phyloP scores from a whole-genome alignment of 2,113 vertebrate genomes.

The Hippocampus zosterae region DNA sequence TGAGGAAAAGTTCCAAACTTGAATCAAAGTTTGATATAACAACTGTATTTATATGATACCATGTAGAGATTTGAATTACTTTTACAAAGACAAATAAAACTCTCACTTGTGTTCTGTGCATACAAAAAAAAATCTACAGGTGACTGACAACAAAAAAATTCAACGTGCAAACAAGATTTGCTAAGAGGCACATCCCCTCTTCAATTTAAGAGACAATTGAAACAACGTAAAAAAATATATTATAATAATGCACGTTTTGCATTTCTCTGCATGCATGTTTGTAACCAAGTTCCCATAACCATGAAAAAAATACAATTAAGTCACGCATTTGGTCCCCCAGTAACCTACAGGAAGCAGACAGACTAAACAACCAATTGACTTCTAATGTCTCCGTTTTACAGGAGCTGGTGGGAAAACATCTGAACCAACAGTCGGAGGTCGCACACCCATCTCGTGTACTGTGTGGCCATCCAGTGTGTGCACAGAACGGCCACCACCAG shows the following conservation, averaged over 20 bases:
- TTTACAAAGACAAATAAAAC: too few species aligned
- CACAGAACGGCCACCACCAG: slow-evolving; percentile 9
- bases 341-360: slow-evolving; percentile 31
- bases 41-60: too few species aligned
- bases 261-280: too few species aligned
- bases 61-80: too few species aligned
- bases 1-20: too few species aligned
- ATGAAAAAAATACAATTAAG: not conserved
- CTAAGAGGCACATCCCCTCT: not conserved
- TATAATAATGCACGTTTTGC: too few species aligned
- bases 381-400: slow-evolving; percentile 25
- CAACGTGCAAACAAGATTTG: not conserved
- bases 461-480: slow-evolving; percentile 20
- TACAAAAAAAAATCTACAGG: too few species aligned
- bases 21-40: too few species aligned
- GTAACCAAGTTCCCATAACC: not conserved
- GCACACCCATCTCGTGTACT: slow-evolving; percentile 5
- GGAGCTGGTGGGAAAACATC: slow-evolving; percentile 66
- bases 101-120: too few species aligned
- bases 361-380: slow-evolving; percentile 52
- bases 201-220: not conserved
- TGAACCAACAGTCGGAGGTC: slow-evolving; percentile 54
- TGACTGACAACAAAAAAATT: not conserved
- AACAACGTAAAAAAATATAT: too few species aligned
- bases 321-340: not conserved